These are phyloP conservation scores for Nephrotoma appendiculata DNA, from an alignment of 2,888 invertebrate species.

Conservation along the genomic window DNA sequence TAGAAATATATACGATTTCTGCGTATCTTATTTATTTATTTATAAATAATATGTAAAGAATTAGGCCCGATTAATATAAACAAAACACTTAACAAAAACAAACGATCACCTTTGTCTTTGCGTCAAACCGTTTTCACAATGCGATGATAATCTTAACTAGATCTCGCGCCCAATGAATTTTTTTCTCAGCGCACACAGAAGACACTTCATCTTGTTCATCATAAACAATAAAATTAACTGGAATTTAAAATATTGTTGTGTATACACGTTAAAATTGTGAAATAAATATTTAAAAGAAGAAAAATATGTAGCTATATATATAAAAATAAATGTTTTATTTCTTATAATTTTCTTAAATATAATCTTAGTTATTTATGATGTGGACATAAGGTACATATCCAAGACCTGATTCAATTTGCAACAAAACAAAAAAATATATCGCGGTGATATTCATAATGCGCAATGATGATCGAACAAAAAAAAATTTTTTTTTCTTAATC, in stretches of 20 bases:
- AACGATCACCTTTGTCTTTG: not conserved
- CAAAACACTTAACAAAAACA: not conserved
- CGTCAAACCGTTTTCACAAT: not conserved
- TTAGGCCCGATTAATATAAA: not conserved
- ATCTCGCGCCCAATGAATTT: not conserved
- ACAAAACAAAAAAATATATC: not conserved
- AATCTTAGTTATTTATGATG: not conserved
- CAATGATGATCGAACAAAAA: not conserved
- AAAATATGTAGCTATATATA: not conserved
- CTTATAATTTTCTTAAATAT: not conserved
- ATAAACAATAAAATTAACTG: not conserved
- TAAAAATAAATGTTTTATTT: not conserved
- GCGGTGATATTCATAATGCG: not conserved
- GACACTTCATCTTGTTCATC: not conserved
- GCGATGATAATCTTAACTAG: not conserved
- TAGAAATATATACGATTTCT: not conserved
- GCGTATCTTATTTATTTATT: not conserved
- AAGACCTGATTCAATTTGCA: not conserved
- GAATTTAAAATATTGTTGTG: not conserved
- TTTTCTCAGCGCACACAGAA: not conserved
- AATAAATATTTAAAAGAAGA: not conserved
- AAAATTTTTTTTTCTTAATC: not conserved
- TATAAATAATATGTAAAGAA: not conserved
- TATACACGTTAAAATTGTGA: not conserved
- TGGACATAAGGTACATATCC: not conserved